These are phyloP conservation scores for Ambastaia sidthimunki DNA, from an alignment of 2,797 vertebrate species.

Conservation along the genomic window DNA sequence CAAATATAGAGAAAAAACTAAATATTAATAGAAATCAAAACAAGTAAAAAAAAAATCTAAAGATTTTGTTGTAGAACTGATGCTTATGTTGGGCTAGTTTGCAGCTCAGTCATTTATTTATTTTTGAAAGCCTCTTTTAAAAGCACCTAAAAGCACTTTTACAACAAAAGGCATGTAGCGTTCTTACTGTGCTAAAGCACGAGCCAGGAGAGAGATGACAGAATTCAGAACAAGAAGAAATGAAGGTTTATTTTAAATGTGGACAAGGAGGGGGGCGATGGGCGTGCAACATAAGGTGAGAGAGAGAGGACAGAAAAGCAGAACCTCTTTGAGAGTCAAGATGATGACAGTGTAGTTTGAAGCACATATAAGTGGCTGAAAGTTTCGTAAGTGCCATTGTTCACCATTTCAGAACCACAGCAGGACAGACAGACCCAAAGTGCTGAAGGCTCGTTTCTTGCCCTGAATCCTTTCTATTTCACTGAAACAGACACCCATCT, in stretches of 20 bases:
- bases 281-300: neutral
- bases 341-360: conserved; percentile 12
- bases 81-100: conserved; percentile 15
- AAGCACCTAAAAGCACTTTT: conserved; percentile 34
- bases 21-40: neutral
- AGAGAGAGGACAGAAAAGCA: neutral
- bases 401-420: conserved; percentile 40
- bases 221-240: conserved; percentile 20
- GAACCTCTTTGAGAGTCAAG: conserved; percentile 12
- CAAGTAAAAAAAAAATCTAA: neutral
- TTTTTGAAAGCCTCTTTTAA: conserved; percentile 32
- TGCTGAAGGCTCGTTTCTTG: conserved; percentile 4
- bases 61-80: too few relatives aligned
- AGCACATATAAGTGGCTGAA: conserved; percentile 19
- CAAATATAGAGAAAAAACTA: too few relatives aligned
- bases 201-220: neutral
- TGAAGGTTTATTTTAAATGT: conserved; percentile 24
- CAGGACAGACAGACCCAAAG: conserved; percentile 37
- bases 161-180: conserved; percentile 13
- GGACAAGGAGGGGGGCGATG: neutral
- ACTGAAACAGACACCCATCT: conserved; percentile 26
- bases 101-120: conserved; percentile 35
- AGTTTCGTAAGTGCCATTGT: conserved; percentile 2
- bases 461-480: conserved; percentile 38
- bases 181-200: conserved; percentile 46